Evolutionary conservation across 2,797 vertebrate species (phyloP).

Genomic region (Ibycter americanus): DNA sequence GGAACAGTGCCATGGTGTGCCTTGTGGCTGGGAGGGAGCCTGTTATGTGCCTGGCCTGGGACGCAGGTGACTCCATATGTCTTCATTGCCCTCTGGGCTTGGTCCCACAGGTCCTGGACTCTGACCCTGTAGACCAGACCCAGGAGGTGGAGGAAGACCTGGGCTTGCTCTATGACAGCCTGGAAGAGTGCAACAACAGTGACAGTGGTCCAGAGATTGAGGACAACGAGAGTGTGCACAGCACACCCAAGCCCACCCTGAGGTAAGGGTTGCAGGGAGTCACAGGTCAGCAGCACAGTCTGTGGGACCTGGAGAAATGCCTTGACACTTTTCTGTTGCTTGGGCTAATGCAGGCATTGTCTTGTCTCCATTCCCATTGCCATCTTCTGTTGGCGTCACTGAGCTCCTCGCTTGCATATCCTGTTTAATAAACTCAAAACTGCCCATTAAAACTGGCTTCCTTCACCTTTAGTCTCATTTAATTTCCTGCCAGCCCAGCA

Average conservation of each 20-base stretch:
- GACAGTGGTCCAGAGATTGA: conserved; percentile 97
- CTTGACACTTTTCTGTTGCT: background rate
- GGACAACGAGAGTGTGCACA: conserved; percentile 95
- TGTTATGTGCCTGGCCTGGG: background rate
- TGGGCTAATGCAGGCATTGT: background rate
- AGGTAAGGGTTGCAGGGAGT: conserved; percentile 71
- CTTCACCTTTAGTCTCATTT: background rate
- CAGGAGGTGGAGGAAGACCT: conserved; percentile 96
- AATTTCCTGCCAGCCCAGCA: background rate
- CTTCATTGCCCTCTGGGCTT: conserved; percentile 70
- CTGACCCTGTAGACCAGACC: conserved; percentile 88
- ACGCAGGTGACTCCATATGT: background rate
- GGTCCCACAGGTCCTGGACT: conserved; percentile 64
- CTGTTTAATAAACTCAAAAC: background rate
- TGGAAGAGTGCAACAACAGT: conserved; percentile 98
- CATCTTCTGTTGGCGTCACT: background rate
- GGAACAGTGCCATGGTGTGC: background rate
- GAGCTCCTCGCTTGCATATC: background rate
- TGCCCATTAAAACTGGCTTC: background rate
- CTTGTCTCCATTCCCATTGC: background rate
- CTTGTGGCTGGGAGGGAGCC: background rate
- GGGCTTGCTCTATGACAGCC: conserved; percentile 94
- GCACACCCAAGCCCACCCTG: conserved; percentile 92
- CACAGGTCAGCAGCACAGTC: background rate
- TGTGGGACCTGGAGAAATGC: background rate